Evolutionary conservation across 2,113 vertebrate genomes (phyloP).

Genomic region (Psittacara wagleri): DNA sequence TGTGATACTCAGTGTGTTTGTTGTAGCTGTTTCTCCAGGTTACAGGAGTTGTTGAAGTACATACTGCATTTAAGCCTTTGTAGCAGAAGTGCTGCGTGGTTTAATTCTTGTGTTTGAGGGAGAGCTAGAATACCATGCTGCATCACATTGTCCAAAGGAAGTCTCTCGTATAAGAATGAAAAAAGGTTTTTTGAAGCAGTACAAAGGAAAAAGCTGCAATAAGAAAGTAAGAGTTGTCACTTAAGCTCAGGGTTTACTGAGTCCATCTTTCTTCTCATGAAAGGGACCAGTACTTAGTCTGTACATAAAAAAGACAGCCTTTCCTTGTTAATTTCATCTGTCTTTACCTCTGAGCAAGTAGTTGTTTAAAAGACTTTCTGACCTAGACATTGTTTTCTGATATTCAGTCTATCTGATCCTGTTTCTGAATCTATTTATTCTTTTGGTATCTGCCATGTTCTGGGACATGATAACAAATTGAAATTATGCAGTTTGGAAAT

Average conservation of each 20-base stretch:
- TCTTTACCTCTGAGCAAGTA: not conserved
- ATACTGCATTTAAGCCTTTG: not conserved
- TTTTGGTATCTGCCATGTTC: not conserved
- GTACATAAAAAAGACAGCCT: not conserved
- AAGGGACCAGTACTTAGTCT: not conserved
- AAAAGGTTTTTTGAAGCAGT: not conserved
- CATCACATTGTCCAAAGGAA: not conserved
- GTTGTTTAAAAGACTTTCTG: not conserved
- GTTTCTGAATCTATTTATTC: not conserved
- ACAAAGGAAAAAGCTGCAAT: not conserved
- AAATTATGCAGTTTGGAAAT: not conserved
- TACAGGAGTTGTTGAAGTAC: not conserved
- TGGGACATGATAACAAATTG: not conserved
- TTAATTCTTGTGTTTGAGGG: not conserved
- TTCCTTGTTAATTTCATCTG: not conserved
- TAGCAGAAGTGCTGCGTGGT: not conserved
- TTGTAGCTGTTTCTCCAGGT: not conserved
- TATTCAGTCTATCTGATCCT: not conserved
- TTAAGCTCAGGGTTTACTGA: not conserved
- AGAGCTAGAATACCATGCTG: not conserved
- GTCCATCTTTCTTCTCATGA: not conserved
- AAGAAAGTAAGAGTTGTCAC: not conserved
- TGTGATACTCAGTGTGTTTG: not conserved
- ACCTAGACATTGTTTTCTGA: not conserved
- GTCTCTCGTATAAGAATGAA: rapidly evolving